Base-by-base conservation (phyloP, 2,888 invertebrate species). In the Linnaemya vulpina region DNA sequence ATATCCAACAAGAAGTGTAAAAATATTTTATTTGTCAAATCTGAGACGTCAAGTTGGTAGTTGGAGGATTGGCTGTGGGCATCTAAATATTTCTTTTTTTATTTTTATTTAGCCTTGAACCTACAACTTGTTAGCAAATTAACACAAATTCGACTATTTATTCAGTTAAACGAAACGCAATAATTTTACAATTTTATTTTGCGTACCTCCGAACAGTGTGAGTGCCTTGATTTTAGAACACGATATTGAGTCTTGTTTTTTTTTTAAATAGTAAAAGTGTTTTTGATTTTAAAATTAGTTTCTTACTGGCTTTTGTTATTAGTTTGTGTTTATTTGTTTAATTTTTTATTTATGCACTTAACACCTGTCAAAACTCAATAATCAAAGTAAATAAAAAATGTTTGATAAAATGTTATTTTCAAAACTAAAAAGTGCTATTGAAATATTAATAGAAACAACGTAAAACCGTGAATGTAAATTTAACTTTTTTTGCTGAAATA, bases 121-220 rank as follows among this genome's bases (percentile, higher is more conserved):
- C 70, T 70, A 82, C 43, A 79, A 75, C 17, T 75, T 80, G 60
- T 76, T 80, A 71, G 77, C 74, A 86, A 86, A 86, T 86, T 83
- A 83, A 86, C 68, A 76, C 68, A 80, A 80, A 83, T 83, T 79
- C 74, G 74, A 83, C 83, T 77, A 80, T 83, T 83, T 83, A 65
- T 80, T 74, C 80, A 81, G 80, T 77, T 79, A 80, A 79, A 60
- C 30, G 15, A 58, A 65, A 43, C 70, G 62, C 20, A 35, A 46
- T 13, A 0, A 38, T 68, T 49, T 46, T 38, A 13, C 35, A 68
- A 1, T 65, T 55, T 40, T 40, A 13, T 40, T 40, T 40, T 40
- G 40, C 11, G 3, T 40, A 1, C 40, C 40, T 11, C 11, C 13
- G 40, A 40, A 40, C 11, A 11, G 13, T 40, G 40, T 2, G 10